Evolutionary conservation across 2,113 vertebrate genomes (phyloP), one percentile per base, ranked within the genome.

Genomic region (Notothenia coriiceps): DNA sequence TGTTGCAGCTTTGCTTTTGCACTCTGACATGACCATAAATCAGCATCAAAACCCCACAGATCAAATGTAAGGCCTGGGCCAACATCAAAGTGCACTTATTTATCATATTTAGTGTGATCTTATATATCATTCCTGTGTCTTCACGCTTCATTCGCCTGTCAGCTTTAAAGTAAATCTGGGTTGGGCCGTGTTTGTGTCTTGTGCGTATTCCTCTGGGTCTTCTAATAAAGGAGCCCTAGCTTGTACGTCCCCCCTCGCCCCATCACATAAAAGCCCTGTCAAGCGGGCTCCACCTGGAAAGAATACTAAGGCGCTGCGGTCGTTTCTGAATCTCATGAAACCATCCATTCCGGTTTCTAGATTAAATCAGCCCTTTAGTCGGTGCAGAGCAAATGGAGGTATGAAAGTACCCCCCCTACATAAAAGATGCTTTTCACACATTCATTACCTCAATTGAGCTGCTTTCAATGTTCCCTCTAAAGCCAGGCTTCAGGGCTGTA

Each of bases 61-160:
- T 89, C 62, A 49, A 40, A 78, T 85, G 80, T 73, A 79, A 84
- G 59, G 63, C 44, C 20, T 9, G 29, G 72, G 77, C 68, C 59
- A 68, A 73, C 60, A 80, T 83, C 66, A 80, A 63, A 81, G 82
- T 55, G 10, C 35, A 44, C 71, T 79, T 80, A 87, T 91, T 90
- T 85, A 86, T 91, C 89, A 88, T 77, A 74, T 82, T 90, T 85
- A 84, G 79, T 86, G 59, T 78, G 74, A 90, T 90, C 72, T 84
- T 61, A 2, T 61, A 74, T 62, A 78, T 89, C 55, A 82, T 88
- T 86, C 50, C 85, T 66, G 69, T 82, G 79, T 83, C 68, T 86
- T 79, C 66, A 75, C 44, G 61, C 77, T 74, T 78, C 67, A 51
- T 47, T 80, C 2, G 62, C 54, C 70, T 77, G 78, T 87, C 83